Evolutionary conservation across 2,888 invertebrate genomes (phyloP).

Genomic region (Lochmaea capreae): DNA sequence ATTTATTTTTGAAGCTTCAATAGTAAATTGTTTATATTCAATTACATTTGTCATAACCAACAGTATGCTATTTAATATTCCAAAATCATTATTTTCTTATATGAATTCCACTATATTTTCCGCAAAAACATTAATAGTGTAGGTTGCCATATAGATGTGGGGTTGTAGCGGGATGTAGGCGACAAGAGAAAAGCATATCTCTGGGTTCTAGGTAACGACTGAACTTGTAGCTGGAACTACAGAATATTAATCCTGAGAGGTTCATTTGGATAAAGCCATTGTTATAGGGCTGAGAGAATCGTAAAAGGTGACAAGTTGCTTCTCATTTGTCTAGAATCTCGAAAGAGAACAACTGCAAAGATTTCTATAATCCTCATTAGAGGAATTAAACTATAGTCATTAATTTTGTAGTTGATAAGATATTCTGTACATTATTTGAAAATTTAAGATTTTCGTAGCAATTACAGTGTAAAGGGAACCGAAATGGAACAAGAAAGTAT

Average conservation of each 20-base stretch:
- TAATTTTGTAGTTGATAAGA: no score
- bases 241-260: conserved; percentile 39
- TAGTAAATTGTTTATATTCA: no score
- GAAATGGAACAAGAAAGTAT: no score
- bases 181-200: conserved; percentile 9
- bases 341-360: neutral
- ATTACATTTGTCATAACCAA: no score
- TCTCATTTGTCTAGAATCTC: neutral
- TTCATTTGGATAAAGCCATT: conserved; percentile 21
- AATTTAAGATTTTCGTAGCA: no score
- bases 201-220: conserved; percentile 39
- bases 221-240: conserved; percentile 39
- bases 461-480: no score
- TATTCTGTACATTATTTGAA: no score
- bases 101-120: neutral
- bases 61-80: no score
- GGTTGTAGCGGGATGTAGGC: neutral
- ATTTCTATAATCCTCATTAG: neutral
- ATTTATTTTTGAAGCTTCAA: no score
- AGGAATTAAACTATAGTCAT: no score
- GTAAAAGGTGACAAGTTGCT: conserved; percentile 1
- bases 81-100: no score
- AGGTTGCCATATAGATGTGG: neutral
- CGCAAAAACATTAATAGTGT: neutral
- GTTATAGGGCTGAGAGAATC: conserved; percentile 5